These are phyloP conservation scores for Trachurus trachurus DNA, from an alignment of 2,797 vertebrate species.

Conservation along the genomic window DNA sequence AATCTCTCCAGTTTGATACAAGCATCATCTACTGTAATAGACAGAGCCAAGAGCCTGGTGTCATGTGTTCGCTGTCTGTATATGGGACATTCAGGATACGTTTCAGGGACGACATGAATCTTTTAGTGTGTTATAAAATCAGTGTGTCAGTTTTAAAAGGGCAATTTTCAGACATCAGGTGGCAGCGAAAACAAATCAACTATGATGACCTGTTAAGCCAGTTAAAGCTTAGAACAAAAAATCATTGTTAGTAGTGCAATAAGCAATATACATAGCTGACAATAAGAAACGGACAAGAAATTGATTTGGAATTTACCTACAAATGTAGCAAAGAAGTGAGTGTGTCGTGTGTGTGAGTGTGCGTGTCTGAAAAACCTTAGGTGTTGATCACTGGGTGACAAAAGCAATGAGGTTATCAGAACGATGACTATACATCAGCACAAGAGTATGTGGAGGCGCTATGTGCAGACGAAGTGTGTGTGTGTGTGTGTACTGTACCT, in stretches of 20 bases:
- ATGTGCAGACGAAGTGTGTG: constrained; percentile 10
- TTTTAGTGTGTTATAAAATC: not conserved
- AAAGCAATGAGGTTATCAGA: constrained; percentile 42
- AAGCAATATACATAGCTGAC: constrained; percentile 9
- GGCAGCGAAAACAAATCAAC: constrained; percentile 27
- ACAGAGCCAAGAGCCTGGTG: not conserved
- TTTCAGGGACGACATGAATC: not conserved
- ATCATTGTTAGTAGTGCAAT: constrained; percentile 17
- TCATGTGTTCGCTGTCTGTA: not conserved
- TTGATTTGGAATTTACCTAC: not conserved
- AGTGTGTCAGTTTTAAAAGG: constrained; percentile 10
- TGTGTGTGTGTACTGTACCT: constrained; percentile 14
- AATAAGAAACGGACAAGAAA: constrained; percentile 17
- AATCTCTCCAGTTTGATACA: not conserved
- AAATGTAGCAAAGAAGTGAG: not conserved
- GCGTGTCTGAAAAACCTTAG: not conserved
- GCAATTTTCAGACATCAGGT: constrained; percentile 27
- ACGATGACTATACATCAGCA: constrained; percentile 24
- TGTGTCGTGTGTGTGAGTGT: constrained; percentile 6
- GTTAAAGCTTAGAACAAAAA: constrained; percentile 1
- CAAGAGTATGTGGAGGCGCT: constrained; percentile 8
- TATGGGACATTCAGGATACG: not conserved
- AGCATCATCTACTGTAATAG: no score
- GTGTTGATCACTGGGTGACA: constrained; percentile 34
- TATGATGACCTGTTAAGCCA: constrained; percentile 31